phyloP scores from a whole-genome alignment of 2,888 invertebrate species.

The Stenurella melanura region DNA sequence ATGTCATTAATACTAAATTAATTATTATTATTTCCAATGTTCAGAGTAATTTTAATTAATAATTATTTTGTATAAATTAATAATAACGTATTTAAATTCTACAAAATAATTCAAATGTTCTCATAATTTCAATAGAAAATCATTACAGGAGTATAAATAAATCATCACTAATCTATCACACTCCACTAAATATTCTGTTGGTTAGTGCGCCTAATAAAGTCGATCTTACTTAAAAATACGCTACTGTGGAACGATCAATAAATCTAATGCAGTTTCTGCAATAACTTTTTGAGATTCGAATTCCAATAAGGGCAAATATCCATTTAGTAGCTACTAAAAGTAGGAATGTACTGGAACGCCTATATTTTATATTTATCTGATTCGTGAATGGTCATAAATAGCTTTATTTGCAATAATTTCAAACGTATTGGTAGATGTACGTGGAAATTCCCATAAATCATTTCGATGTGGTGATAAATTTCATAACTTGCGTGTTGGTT shows the following conservation, averaged over 20 bases:
- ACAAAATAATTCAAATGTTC: neutral
- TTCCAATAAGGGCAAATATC: neutral
- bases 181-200: neutral
- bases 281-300: neutral
- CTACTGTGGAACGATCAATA: neutral
- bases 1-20: no score
- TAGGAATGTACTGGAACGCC: neutral
- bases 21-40: no score
- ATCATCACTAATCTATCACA: no score
- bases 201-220: neutral
- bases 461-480: neutral
- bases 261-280: neutral
- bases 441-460: neutral
- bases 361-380: constrained; percentile 7
- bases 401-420: constrained; percentile 7
- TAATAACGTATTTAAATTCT: neutral
- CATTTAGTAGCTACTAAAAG: neutral
- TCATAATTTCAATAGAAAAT: no score
- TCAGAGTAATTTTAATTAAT: no score
- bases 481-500: neutral
- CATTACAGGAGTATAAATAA: no score
- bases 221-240: neutral
- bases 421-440: neutral
- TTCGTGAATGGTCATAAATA: constrained; percentile 4
- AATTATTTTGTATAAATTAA: neutral